A percentile compares a stretch with the other conserved stretches of the same genome.
Evolutionary conservation across 2,113 vertebrate species (phyloP).

Genomic region (Rissa tridactyla): DNA sequence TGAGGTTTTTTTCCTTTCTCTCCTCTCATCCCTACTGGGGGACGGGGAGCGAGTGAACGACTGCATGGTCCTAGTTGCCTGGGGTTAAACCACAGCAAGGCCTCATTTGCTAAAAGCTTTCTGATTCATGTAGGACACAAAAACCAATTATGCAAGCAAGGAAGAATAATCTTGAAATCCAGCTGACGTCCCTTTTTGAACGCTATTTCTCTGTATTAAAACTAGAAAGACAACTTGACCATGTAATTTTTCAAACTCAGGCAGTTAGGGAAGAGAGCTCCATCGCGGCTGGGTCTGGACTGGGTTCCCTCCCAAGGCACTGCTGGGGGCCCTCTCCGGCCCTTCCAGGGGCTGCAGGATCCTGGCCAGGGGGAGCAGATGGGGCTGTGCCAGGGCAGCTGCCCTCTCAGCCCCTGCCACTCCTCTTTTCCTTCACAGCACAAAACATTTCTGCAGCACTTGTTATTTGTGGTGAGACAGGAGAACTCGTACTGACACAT

Average conservation of each 20-base stretch:
- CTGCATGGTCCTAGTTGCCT: too few relatives aligned
- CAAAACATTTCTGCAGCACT: not conserved
- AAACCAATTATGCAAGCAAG: not conserved
- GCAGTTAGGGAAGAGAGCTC: not conserved
- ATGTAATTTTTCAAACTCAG: not conserved
- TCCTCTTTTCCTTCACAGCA: not conserved
- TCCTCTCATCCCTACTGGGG: not conserved
- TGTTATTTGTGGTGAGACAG: not conserved
- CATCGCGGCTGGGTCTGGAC: not conserved
- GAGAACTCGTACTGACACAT: not conserved
- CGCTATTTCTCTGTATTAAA: not conserved
- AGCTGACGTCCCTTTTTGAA: not conserved
- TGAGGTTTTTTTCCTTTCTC: not conserved
- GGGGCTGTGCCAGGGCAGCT: not conserved
- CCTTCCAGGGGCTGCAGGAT: not conserved
- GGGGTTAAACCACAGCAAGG: not conserved
- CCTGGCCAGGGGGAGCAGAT: fast-evolving
- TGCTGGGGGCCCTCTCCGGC: fast-evolving
- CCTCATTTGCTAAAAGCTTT: not conserved
- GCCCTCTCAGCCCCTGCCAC: not conserved
- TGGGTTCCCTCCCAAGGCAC: not conserved
- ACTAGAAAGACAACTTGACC: not conserved
- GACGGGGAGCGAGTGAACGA: not conserved
- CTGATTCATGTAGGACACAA: not conserved
- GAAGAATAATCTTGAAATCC: not conserved